phyloP scores from a whole-genome alignment of 23 tunicate genomes.

The Styela clava region DNA sequence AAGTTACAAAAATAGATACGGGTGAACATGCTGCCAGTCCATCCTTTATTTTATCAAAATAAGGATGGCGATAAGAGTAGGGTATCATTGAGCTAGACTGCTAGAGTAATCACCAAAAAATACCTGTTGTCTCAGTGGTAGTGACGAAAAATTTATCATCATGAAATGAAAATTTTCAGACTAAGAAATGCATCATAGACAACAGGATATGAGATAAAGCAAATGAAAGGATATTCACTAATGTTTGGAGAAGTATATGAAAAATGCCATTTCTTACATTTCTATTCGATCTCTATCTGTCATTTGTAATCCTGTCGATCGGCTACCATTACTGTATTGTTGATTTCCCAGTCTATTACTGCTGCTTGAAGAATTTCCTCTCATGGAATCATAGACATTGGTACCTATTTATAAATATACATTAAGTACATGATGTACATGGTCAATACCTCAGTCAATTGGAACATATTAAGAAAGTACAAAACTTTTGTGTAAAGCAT shows the following conservation, averaged over 20 bases:
- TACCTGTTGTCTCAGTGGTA: neutral
- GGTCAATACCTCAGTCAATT: no score
- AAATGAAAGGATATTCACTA: neutral
- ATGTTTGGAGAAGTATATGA: neutral
- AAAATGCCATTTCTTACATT: constrained; percentile 23
- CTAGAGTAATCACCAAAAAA: no score
- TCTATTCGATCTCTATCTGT: constrained; percentile 75
- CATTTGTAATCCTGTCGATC: neutral
- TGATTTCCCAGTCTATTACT: neutral
- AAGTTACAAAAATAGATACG: neutral
- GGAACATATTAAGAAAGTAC: no score
- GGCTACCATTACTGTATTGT: neutral
- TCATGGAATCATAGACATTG: constrained; percentile 37
- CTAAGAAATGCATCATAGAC: neutral
- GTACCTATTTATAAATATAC: no score
- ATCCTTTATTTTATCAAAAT: no score
- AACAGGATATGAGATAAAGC: neutral
- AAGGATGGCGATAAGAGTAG: no score
- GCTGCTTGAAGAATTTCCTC: neutral
- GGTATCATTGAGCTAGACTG: no score
- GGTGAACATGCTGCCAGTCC: no score
- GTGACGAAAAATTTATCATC: constrained; percentile 1
- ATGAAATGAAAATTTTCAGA: neutral
- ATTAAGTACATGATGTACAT: no score
- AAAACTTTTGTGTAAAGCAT: no score